A percentile compares a stretch with the other conserved stretches of the same genome.
phyloP scores from a whole-genome alignment of 2,888 invertebrate genomes.

The Caenorhabditis zanzibari region DNA sequence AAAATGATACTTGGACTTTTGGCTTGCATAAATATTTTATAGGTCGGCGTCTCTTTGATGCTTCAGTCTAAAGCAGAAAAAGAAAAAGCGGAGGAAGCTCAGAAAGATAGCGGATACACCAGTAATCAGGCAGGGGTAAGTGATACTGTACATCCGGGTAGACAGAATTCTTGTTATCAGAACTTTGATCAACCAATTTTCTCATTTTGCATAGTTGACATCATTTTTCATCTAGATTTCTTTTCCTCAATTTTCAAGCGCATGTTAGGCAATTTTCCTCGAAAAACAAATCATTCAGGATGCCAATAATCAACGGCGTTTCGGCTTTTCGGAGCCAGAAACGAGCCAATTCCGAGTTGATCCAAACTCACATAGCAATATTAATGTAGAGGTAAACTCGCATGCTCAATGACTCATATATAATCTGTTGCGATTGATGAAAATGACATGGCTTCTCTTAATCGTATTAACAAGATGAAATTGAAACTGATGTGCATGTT shows the following conservation, averaged over 20 bases:
- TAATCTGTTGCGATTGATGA: constrained; percentile 36
- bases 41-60: constrained; percentile 83
- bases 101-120: constrained; percentile 65
- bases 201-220: constrained; percentile 10
- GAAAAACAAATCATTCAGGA: constrained; percentile 61
- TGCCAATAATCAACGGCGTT: constrained; percentile 61
- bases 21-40: constrained; percentile 38
- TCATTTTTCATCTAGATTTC: constrained; percentile 31
- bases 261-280: constrained; percentile 45
- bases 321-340: constrained; percentile 69
- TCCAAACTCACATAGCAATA: constrained; percentile 57
- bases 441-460: constrained; percentile 53
- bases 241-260: constrained; percentile 24
- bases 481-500: constrained; percentile 42
- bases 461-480: constrained; percentile 29
- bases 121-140: constrained; percentile 72
- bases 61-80: constrained; percentile 77
- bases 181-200: constrained; percentile 18
- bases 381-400: constrained; percentile 64
- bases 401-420: constrained; percentile 32
- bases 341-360: constrained; percentile 63
- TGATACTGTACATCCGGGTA: neutral
- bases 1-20: constrained; percentile 31
- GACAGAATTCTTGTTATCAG: neutral
- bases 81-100: constrained; percentile 67